Evolutionary conservation across 2,797 vertebrate genomes (phyloP), one percentile per base, ranked within the genome.

Genomic region (Loris lydekkerianus): DNA sequence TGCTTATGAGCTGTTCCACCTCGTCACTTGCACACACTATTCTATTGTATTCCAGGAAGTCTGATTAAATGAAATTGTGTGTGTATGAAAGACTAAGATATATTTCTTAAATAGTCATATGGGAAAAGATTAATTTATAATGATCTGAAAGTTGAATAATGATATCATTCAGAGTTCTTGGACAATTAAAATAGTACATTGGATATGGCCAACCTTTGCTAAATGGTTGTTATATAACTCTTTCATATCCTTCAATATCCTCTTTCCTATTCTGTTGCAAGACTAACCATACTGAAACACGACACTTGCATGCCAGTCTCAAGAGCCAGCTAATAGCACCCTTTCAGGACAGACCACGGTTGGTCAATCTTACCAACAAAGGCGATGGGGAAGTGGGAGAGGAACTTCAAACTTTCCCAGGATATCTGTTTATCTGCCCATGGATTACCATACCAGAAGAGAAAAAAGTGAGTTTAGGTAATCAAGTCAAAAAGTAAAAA

Each of bases 1-100:
- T 93, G 93, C 95, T 97, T 94, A 88, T 96, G 96, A 97, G 84
- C 91, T 96, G 97, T 93, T 81, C 92, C 96, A 87, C 94, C 97
- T 87, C 43, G 92, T 84, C 80, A 63, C 70, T 96, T 96, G 97
- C 97, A 95, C 96, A 94, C 85, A 95, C 96, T 97, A 67, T 94
- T 97, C 96, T 96, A 82, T 90, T 94, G 69, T 97, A 96, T 97
- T 93, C 27, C 84, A 91, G 63, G 7, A 96, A 96, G 95, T 61
- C 89, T 96, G 97, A 93, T 72, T 97, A 98, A 98, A 94, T 96
- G 96, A 94, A 13, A 2, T 70, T 37, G 17, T 53, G 46, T 49
- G 8, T 60, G 69, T 88, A 15, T 34, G 58, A 95, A 93, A 95
- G 94, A 67, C 67, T 97, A 94, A 97, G 97, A 95, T 91, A 97